Evolutionary conservation across 2,797 vertebrate genomes (phyloP).

Genomic region (Gastrophryne carolinensis): DNA sequence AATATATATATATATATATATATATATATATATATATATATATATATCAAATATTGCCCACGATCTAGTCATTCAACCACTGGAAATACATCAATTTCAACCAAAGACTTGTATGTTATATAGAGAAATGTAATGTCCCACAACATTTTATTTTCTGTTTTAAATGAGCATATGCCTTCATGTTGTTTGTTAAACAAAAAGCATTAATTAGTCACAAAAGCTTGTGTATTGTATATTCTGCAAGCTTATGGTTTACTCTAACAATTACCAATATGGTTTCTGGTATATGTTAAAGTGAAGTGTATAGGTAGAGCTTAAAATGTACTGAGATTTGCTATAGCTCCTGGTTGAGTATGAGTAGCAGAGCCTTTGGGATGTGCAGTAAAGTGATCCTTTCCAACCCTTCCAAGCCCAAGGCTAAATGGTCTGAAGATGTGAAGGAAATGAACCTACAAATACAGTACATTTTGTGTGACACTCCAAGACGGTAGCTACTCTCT

Average conservation of each 20-base stretch:
- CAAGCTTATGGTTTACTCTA: too few species aligned
- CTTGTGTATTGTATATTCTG: not conserved
- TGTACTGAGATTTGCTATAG: not conserved
- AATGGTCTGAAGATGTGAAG: conserved; percentile 22
- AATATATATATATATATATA: conserved; percentile 52
- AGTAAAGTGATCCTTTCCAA: conserved; percentile 32
- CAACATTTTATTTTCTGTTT: too few species aligned
- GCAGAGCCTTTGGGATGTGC: conserved; percentile 14
- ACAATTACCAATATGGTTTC: too few species aligned
- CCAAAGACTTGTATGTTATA: too few species aligned
- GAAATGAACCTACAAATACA: not conserved
- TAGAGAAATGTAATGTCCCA: too few species aligned
- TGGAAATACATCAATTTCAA: not conserved
- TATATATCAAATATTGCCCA: conserved; percentile 46
- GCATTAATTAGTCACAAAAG: not conserved
- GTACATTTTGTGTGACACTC: not conserved
- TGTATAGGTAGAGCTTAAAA: not conserved
- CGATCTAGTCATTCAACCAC: conserved; percentile 9
- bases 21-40: conserved; percentile 52
- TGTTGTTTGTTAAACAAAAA: not conserved
- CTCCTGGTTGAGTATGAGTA: not conserved
- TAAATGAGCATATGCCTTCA: too few species aligned
- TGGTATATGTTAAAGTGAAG: too few species aligned
- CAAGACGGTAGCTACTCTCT: too few species aligned
- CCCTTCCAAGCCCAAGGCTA: conserved; percentile 25